Conservation (phyloP, 2,113 vertebrate genomes). For the Prolemur simus region DNA sequence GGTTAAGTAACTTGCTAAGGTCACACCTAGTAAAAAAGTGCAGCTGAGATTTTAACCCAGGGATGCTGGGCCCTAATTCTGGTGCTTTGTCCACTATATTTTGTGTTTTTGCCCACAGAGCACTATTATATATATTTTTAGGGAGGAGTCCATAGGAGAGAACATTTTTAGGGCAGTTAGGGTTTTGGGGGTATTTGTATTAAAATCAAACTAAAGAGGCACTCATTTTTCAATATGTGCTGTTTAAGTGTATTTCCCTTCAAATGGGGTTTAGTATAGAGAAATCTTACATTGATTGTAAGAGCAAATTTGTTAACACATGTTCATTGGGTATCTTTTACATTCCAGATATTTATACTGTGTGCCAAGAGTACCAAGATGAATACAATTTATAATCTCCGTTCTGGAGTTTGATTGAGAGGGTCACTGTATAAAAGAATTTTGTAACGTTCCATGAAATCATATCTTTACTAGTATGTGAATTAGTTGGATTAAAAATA, state of each 20-base stretch:
- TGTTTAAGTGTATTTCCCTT: not conserved
- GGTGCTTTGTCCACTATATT: not conserved
- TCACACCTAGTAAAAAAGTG: not conserved
- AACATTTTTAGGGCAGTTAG: not conserved
- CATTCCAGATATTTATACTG: not conserved
- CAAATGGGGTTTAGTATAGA: not conserved
- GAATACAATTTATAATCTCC: not conserved
- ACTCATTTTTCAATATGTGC: not conserved
- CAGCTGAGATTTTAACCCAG: not conserved
- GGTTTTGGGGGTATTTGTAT: not conserved
- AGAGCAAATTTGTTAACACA: not conserved
- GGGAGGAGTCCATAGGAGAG: not conserved
- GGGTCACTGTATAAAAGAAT: not conserved
- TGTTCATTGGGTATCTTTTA: not conserved
- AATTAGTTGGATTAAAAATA: not conserved
- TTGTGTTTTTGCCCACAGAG: not conserved
- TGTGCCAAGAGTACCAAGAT: not conserved
- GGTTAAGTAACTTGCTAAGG: fast-evolving
- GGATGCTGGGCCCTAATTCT: fast-evolving
- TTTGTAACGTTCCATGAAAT: not conserved
- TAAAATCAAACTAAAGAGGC: not conserved
- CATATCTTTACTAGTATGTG: not conserved
- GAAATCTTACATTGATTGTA: not conserved
- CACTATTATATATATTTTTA: not conserved
- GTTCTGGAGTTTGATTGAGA: not conserved